These are phyloP conservation scores for Drosophila sechellia DNA, from an alignment of 1,140 invertebrate genomes.

Conservation along the genomic window DNA sequence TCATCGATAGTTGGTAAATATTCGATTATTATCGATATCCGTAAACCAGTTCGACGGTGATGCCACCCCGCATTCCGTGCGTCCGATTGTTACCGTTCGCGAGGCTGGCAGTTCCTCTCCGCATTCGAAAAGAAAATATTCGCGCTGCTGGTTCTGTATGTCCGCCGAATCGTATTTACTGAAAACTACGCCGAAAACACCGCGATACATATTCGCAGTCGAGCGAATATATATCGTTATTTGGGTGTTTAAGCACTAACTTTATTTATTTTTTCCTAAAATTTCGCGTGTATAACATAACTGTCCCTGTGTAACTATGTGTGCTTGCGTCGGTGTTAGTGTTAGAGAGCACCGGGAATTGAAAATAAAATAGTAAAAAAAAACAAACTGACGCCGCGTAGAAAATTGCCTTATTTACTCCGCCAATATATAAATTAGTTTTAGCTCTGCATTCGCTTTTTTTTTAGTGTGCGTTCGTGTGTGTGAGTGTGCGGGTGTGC, in stretches of 20 bases:
- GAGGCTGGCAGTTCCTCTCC: not conserved
- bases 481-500: slow-evolving; percentile 21
- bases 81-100: no score
- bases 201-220: slow-evolving; percentile 10
- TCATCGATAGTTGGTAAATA: no score
- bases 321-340: slow-evolving; percentile 17
- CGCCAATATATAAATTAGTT: slow-evolving; percentile 3
- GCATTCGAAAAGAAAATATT: not conserved
- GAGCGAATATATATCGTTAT: slow-evolving; percentile 2
- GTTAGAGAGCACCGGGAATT: slow-evolving; percentile 30
- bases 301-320: not conserved
- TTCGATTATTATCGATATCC: no score
- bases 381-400: slow-evolving; percentile 17
- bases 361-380: slow-evolving; percentile 20
- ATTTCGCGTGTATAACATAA: not conserved
- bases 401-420: slow-evolving; percentile 44
- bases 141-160: slow-evolving; percentile 2
- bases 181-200: slow-evolving; percentile 1
- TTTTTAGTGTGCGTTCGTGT: slow-evolving; percentile 39
- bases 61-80: no score
- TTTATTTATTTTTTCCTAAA: slow-evolving; percentile 2
- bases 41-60: no score
- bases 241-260: not conserved
- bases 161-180: not conserved
- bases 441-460: slow-evolving; percentile 14